Evolutionary conservation across 2,113 vertebrate genomes (phyloP).

Genomic region (Eurystomus gularis): DNA sequence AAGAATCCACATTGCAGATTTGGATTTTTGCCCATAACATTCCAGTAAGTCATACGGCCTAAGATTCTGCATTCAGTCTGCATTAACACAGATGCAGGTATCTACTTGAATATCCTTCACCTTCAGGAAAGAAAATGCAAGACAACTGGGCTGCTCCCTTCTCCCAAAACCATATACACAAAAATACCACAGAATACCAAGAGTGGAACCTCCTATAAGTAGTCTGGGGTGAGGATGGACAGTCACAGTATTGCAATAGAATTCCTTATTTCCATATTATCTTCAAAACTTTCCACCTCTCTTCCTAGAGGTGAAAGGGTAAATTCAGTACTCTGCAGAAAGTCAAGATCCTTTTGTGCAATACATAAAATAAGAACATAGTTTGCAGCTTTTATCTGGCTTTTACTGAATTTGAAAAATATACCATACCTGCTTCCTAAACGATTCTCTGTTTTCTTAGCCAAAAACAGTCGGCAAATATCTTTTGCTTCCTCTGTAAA

Average conservation of each 20-base stretch:
- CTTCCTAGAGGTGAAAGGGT: neutral
- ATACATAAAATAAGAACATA: neutral
- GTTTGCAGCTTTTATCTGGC: neutral
- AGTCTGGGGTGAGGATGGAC: neutral
- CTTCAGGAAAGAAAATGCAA: neutral
- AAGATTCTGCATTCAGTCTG: neutral
- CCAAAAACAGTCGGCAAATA: slow-evolving; percentile 82
- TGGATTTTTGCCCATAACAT: slow-evolving; percentile 44
- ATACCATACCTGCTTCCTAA: slow-evolving; percentile 84
- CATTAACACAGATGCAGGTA: neutral
- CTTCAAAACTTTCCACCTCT: neutral
- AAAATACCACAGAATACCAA: neutral
- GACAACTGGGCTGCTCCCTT: neutral
- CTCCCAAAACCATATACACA: neutral
- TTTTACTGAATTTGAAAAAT: neutral
- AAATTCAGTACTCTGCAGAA: neutral
- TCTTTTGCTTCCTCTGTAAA: slow-evolving; percentile 82
- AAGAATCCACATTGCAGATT: slow-evolving; percentile 6
- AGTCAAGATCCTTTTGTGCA: neutral
- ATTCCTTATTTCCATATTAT: neutral
- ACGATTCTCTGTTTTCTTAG: slow-evolving; percentile 78
- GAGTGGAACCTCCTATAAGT: neutral
- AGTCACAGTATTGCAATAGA: neutral
- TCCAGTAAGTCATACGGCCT: slow-evolving; percentile 10
- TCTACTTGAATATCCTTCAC: neutral